Conservation (phyloP, 2,113 vertebrate species). For the human (Homo sapiens) region GRCh38 chr14:95621501-95622000, state of each 20-base stretch:
- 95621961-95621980: neutral
- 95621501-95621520: too few species aligned
- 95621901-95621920: too few species aligned
- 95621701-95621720: neutral
- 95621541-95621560: neutral
- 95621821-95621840: neutral
- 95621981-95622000: rapidly evolving
- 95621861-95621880: neutral
- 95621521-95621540: neutral
- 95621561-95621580: neutral
- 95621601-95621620: neutral
- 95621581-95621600: neutral
- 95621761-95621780: neutral
- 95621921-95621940: neutral
- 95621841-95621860: neutral
- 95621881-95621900: neutral
- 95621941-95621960: neutral
- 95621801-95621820: neutral
- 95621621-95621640: neutral
- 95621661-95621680: neutral
- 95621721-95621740: neutral
- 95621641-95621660: neutral
- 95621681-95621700: too few species aligned
- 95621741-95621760: neutral
- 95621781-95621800: neutral